These are phyloP conservation scores for Abrostola tripartita DNA, from an alignment of 2,888 invertebrate species.

Conservation along the genomic window DNA sequence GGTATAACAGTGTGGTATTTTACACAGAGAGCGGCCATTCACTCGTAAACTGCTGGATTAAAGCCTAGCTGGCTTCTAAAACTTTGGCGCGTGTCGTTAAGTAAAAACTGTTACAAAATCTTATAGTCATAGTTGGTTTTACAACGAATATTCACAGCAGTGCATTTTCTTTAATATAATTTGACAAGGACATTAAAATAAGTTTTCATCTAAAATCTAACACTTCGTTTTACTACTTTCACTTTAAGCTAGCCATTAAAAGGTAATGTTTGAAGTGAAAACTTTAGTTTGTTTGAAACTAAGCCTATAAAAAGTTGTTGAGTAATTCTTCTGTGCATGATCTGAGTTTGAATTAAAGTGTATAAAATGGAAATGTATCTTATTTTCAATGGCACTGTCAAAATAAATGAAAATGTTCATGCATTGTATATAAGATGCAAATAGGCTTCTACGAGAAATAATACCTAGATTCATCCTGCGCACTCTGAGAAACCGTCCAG, in stretches of 20 bases:
- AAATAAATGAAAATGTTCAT: too few species aligned
- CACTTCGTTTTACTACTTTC: conserved; percentile 41
- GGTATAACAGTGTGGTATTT: conserved; percentile 57
- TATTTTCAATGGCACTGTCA: too few species aligned
- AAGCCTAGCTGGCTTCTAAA: conserved; percentile 58
- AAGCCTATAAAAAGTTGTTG: too few species aligned
- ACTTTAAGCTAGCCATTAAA: conserved; percentile 16
- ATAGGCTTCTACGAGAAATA: too few species aligned
- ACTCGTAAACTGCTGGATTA: conserved; percentile 67
- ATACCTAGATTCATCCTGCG: too few species aligned
- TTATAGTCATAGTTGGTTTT: conserved; percentile 38
- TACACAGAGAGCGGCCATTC: conserved; percentile 51
- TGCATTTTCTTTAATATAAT: conserved; percentile 41
- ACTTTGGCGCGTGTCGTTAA: conserved; percentile 58
- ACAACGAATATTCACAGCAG: conserved; percentile 29
- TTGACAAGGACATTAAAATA: conserved; percentile 31
- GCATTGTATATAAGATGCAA: too few species aligned
- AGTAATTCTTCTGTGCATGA: too few species aligned
- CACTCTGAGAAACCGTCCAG: too few species aligned
- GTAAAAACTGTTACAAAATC: conserved; percentile 60
- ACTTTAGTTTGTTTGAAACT: too few species aligned
- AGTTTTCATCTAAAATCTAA: conserved; percentile 38
- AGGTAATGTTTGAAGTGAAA: not conserved
- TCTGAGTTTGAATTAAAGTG: too few species aligned
- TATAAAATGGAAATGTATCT: too few species aligned